phyloP scores from a whole-genome alignment of 2,113 vertebrate genomes.

The Calidris pugnax region DNA sequence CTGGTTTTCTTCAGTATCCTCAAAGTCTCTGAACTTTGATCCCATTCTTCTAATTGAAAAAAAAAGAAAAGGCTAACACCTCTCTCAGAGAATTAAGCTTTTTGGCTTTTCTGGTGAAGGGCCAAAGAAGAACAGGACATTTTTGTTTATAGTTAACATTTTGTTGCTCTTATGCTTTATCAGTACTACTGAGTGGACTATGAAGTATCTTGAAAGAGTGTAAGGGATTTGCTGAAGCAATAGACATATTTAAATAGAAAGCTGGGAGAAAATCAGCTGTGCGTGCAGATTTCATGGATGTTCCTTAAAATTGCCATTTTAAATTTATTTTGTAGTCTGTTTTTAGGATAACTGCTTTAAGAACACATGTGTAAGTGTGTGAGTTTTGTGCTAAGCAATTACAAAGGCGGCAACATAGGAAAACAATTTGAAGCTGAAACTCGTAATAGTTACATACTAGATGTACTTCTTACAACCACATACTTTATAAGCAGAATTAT shows the following conservation, averaged over 20 bases:
- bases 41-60: background rate
- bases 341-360: background rate
- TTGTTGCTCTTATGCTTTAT: background rate
- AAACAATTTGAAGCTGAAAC: background rate
- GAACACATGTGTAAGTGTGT: background rate
- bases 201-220: background rate
- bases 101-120: background rate
- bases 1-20: slow-evolving; percentile 15
- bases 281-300: background rate
- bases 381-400: background rate
- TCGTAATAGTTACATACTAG: background rate
- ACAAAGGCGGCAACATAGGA: background rate
- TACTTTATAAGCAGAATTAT: background rate
- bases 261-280: background rate
- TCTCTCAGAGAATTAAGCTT: background rate
- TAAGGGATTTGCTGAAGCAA: background rate
- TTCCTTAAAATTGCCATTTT: background rate
- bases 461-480: background rate
- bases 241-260: background rate
- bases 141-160: background rate
- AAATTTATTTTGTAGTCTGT: background rate
- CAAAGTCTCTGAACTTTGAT: background rate
- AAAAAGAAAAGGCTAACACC: background rate
- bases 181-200: background rate
- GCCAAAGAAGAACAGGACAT: background rate